Evolutionary conservation across 2,797 vertebrate species (phyloP).

Genomic region (Rhabdophis nuchalis): DNA sequence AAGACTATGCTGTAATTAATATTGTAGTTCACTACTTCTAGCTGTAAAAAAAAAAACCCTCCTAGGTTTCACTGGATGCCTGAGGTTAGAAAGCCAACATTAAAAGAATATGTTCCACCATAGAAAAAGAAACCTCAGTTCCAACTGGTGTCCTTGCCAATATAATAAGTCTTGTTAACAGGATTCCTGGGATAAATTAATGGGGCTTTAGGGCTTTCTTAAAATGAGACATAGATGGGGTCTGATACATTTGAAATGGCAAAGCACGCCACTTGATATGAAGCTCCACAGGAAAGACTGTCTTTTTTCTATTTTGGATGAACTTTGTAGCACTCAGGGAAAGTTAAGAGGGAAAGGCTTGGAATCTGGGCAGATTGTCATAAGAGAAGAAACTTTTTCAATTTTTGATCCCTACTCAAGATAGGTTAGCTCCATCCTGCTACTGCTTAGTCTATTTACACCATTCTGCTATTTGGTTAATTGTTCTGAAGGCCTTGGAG

Average conservation of each 20-base stretch:
- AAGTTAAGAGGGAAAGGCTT: not conserved
- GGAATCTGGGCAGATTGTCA: not conserved
- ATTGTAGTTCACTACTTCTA: not conserved
- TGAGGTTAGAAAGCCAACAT: not conserved
- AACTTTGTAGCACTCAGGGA: not conserved
- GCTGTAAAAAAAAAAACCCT: not conserved
- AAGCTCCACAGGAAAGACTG: not conserved
- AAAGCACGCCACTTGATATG: not conserved
- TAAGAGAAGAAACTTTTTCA: not conserved
- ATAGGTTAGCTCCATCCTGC: not conserved
- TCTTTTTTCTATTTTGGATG: not conserved
- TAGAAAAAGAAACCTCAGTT: not conserved
- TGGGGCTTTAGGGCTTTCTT: not conserved
- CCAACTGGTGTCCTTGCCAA: not conserved
- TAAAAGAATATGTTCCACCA: not conserved
- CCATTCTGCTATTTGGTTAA: not conserved
- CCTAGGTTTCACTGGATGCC: not conserved
- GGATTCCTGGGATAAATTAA: not conserved
- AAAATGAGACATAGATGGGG: not conserved
- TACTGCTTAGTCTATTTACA: not conserved
- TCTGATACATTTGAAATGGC: not conserved
- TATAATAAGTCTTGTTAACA: not conserved
- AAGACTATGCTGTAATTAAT: not conserved
- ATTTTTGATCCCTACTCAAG: not conserved
- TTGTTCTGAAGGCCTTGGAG: not conserved